Base-by-base conservation (phyloP, 2,113 vertebrate genomes). In the Nothoprocta perdicaria region DNA sequence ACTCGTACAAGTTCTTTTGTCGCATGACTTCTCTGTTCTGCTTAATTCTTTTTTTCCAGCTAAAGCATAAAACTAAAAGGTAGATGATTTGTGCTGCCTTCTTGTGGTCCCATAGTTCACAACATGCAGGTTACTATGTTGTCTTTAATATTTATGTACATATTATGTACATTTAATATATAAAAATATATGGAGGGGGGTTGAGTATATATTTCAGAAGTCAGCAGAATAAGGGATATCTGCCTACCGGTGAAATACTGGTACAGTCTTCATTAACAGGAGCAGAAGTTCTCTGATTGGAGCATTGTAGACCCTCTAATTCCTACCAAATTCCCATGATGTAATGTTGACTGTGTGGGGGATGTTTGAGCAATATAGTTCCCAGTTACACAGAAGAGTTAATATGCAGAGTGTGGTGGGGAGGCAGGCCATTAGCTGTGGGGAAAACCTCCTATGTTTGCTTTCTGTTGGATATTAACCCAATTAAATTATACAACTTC, bases 391-490 rank as follows among this genome's bases (percentile, higher is more conserved):
- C 24, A 52, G 53, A 80, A 31, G 6, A 58, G 16, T 57, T 83
- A 33, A 77, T 24, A 19, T 43, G 35, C 31, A 74, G 61, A 83
- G 33, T n/a, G 5, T 85, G 93, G 82, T 69, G 29, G 68, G 45
- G 73, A 86, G 45, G 16, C 14, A 22, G 29, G 7, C 3, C 73
- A 35, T 46, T 88, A 66, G 21, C n/a, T 80, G 46, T 84, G 10
- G 38, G 2, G 4, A 74, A 48, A 22, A 8, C 3, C 53, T 1
- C 7, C 16, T n/a, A 5, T 5, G 14, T 8, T 60, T 1, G 18
- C 80, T 71, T 93, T 63, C 69, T 67, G 4, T 74, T 90, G 31
- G 8, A 23, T 86, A 6, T 52, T 61, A 74, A 77, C 73, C 31
- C 29, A 40, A 1, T 79, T 75, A 46, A 74, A 7, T 89, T 58